These are phyloP conservation scores for Aurelia sp. DNA, from an alignment of 30 jellyfish, hydroid and myxozoan species.

Conservation along the genomic window DNA sequence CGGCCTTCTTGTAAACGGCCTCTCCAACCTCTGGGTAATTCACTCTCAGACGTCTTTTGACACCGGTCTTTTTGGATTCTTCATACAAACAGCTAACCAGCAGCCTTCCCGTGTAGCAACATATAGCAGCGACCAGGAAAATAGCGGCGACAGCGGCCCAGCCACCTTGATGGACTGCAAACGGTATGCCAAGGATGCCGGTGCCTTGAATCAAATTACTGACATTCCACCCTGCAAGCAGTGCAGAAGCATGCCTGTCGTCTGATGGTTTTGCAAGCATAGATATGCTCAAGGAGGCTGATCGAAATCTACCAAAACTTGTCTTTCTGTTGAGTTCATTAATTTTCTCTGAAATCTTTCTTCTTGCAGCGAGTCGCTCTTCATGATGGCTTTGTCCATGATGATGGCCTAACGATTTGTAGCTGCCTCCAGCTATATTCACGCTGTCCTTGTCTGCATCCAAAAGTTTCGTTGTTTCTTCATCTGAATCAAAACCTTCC, in stretches of 20 bases:
- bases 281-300: conserved; percentile 91
- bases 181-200: conserved; percentile 86
- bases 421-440: conserved; percentile 48
- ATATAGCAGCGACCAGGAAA: conserved; percentile 83
- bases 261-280: conserved; percentile 93
- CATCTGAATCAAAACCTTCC: conserved; percentile 51
- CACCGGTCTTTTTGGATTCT: conserved; percentile 79
- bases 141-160: conserved; percentile 97
- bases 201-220: conserved; percentile 95
- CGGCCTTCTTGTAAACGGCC: conserved; percentile 76
- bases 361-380: conserved; percentile 26
- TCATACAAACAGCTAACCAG: conserved; percentile 90
- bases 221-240: conserved; percentile 98
- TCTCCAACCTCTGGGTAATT: conserved; percentile 96
- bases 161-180: conserved; percentile 89
- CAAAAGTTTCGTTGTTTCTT: conserved; percentile 53
- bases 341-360: conserved; percentile 32
- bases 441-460: conserved; percentile 57
- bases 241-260: conserved; percentile 90
- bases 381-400: too few species aligned
- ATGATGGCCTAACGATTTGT: conserved; percentile 42
- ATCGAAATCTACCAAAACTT: conserved; percentile 57
- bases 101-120: conserved; percentile 93
- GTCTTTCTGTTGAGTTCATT: conserved; percentile 2
- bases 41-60: conserved; percentile 76